phyloP scores from a whole-genome alignment of 2,888 invertebrate species.

The Hedya salicella region DNA sequence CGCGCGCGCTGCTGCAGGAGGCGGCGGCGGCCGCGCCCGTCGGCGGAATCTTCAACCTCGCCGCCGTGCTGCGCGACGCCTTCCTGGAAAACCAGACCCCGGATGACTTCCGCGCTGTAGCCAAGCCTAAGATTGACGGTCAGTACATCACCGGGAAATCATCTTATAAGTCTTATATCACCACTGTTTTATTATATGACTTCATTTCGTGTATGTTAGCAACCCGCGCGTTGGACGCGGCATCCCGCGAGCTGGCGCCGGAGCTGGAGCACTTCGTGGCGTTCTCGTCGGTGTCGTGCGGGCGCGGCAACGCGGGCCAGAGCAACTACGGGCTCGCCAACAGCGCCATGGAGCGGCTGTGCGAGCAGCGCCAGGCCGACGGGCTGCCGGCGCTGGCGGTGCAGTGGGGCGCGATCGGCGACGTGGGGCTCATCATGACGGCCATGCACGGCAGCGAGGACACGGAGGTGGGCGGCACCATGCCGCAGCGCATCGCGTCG shows the following conservation, averaged over 20 bases:
- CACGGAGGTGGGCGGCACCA: constrained; percentile 88
- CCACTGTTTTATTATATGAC: too few relatives aligned
- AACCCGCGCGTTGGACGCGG: constrained; percentile 92
- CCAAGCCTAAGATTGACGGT: constrained; percentile 93
- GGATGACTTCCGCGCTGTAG: constrained; percentile 91
- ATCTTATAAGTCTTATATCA: too few relatives aligned
- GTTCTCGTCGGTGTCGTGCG: constrained; percentile 98
- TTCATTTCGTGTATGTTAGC: too few relatives aligned
- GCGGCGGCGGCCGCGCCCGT: constrained; percentile 88
- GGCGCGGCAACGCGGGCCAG: constrained; percentile 98
- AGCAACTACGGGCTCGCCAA: constrained; percentile 98
- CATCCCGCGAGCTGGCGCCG: constrained; percentile 91
- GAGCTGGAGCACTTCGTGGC: constrained; percentile 96
- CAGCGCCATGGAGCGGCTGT: too few relatives aligned
- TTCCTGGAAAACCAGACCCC: constrained; percentile 94
- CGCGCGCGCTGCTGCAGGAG: constrained; percentile 86
- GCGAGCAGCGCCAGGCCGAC: constrained; percentile 91
- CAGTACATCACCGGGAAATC: too few relatives aligned
- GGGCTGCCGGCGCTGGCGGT: constrained; percentile 95
- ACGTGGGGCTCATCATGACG: constrained; percentile 13
- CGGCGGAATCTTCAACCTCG: constrained; percentile 97
- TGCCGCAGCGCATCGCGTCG: constrained; percentile 98
- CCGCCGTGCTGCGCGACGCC: constrained; percentile 95
- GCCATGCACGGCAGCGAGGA: neutral
- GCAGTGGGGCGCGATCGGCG: constrained; percentile 98